Conservation (phyloP, 2,113 vertebrate species). For the Lasiurus borealis region DNA sequence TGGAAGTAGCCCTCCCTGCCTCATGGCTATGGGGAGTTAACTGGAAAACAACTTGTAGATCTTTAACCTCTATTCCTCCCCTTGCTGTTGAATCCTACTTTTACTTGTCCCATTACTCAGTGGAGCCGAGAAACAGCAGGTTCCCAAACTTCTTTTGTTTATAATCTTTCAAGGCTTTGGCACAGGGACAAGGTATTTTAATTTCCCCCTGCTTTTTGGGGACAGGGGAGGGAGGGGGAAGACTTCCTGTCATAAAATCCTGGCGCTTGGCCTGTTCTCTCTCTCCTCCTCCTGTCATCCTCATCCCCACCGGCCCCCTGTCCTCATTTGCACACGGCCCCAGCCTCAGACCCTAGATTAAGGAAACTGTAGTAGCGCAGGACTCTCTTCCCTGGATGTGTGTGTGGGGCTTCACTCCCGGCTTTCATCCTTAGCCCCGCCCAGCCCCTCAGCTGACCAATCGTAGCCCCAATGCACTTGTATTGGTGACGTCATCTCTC, state of each 20-base stretch:
- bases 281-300: not conserved
- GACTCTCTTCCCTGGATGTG: not conserved
- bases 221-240: not conserved
- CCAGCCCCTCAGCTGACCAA: slow-evolving; percentile 63
- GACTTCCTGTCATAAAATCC: slow-evolving; percentile 45
- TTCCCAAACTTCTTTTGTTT: slow-evolving; percentile 73
- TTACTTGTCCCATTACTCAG: slow-evolving; percentile 27
- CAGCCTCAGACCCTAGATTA: not conserved
- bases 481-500: slow-evolving; percentile 69
- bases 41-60: not conserved
- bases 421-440: slow-evolving; percentile 32
- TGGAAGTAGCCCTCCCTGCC: not conserved
- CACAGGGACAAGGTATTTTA: slow-evolving; percentile 55
- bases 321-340: not conserved
- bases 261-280: slow-evolving; percentile 1
- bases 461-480: slow-evolving; percentile 16
- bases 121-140: slow-evolving; percentile 61
- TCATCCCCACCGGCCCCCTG: not conserved
- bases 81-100: slow-evolving; percentile 36
- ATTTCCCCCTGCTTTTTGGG: slow-evolving; percentile 49
- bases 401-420: not conserved
- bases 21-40: not conserved
- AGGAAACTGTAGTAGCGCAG: not conserved
- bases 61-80: not conserved
- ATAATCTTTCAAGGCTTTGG: slow-evolving; percentile 67